Evolutionary conservation across 2,797 vertebrate genomes (phyloP).

Genomic region (Cynodonichthys magdalenae): DNA sequence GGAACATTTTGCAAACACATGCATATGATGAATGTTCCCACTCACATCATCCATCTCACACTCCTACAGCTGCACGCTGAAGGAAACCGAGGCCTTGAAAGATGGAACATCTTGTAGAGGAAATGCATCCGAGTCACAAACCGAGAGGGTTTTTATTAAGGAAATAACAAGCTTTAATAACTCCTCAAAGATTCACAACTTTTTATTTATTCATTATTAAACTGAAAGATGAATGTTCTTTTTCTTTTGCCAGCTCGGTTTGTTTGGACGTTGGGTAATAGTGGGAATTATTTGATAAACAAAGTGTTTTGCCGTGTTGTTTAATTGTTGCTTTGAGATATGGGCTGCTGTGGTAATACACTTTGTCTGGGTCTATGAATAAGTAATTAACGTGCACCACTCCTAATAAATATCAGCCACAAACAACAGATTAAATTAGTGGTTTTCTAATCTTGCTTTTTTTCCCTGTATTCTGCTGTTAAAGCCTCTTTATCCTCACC

Average conservation of each 20-base stretch:
- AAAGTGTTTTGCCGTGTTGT: constrained; percentile 55
- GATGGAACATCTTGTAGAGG: constrained; percentile 53
- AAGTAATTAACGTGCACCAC: constrained; percentile 63
- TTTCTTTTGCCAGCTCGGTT: constrained; percentile 43
- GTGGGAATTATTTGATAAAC: constrained; percentile 71
- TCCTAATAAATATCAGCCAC: constrained; percentile 70
- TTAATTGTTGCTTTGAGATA: constrained; percentile 79
- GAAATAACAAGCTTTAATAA: constrained; percentile 54
- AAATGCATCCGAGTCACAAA: constrained; percentile 53
- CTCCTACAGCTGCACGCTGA: constrained; percentile 51
- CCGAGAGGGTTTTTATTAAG: constrained; percentile 40
- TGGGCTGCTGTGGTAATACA: constrained; percentile 55
- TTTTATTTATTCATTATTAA: constrained; percentile 45
- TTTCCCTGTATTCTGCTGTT: constrained; percentile 19
- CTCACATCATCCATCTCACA: constrained; percentile 68
- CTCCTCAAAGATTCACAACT: constrained; percentile 37
- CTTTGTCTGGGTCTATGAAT: constrained; percentile 71
- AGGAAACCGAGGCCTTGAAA: constrained; percentile 53
- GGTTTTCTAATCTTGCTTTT: constrained; percentile 53
- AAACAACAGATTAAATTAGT: constrained; percentile 70
- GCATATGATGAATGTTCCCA: constrained; percentile 76
- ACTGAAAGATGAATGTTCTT: constrained; percentile 29
- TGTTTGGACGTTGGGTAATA: constrained; percentile 36
- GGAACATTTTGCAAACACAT: constrained; percentile 70
- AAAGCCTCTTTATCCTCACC: constrained; percentile 15